Evolutionary conservation across 2,888 invertebrate species (phyloP).

Genomic region (Mimachlamys varia): DNA sequence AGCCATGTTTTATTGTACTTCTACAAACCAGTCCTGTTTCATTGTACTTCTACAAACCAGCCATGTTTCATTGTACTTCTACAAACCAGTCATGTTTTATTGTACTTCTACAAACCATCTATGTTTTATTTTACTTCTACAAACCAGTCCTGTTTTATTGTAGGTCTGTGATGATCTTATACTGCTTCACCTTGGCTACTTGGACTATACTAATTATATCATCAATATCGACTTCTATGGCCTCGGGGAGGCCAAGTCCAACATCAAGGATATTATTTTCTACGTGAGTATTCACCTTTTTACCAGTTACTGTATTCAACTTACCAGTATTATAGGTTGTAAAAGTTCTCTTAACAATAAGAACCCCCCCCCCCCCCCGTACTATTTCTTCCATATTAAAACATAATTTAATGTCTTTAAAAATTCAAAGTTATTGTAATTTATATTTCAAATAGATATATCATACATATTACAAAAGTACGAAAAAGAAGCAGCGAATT

Average conservation of each 20-base stretch:
- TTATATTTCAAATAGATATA: no score
- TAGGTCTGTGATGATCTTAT: slow-evolving; percentile 94
- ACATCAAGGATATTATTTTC: slow-evolving; percentile 88
- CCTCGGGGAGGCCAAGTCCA: slow-evolving; percentile 85
- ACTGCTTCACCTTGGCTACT: slow-evolving; percentile 93
- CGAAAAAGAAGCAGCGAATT: no score
- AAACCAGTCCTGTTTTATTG: slow-evolving; percentile 51
- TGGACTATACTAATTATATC: slow-evolving; percentile 94
- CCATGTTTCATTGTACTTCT: no score
- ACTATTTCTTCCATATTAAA: no score
- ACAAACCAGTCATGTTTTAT: slow-evolving; percentile 31
- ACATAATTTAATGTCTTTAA: no score
- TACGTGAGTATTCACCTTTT: slow-evolving; percentile 67
- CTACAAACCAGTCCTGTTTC: slow-evolving; percentile 81
- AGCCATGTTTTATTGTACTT: slow-evolving; percentile 82
- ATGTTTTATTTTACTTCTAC: no score
- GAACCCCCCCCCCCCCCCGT: no score
- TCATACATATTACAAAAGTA: no score
- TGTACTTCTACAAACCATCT: no score
- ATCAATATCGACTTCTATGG: slow-evolving; percentile 93
- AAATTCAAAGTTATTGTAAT: no score
- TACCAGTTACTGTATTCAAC: not conserved
- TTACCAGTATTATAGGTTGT: not conserved
- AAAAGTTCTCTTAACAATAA: no score
- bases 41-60: slow-evolving; percentile 87